Percentiles rank a stretch among this genome's conserved stretches.
These are phyloP conservation scores for Protobothrops flavoviridis DNA, from an alignment of 2,113 vertebrate genomes.

Conservation along the genomic window DNA sequence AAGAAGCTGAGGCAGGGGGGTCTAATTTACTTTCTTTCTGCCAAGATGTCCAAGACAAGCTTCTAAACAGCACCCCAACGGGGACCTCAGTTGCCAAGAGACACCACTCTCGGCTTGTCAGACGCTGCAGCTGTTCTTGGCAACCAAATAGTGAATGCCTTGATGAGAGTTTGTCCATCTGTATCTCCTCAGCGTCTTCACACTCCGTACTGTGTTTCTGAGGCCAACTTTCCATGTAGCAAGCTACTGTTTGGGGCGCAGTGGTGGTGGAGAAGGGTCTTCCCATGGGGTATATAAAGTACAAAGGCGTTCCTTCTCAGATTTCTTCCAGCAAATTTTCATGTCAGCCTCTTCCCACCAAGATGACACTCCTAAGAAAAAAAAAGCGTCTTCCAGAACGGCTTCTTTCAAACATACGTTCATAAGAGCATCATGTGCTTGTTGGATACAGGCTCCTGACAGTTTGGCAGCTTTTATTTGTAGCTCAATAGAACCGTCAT, in stretches of 20 bases:
- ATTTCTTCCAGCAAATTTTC: not conserved
- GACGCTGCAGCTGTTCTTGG: not conserved
- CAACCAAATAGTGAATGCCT: not conserved
- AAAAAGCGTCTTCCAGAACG: not conserved
- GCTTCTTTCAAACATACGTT: not conserved
- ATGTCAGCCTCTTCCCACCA: not conserved
- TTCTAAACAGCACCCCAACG: not conserved
- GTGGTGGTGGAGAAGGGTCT: not conserved
- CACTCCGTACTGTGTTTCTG: not conserved
- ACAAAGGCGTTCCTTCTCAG: not conserved
- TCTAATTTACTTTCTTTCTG: not conserved
- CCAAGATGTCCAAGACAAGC: too few relatives aligned
- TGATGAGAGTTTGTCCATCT: not conserved
- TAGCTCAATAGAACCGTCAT: not conserved
- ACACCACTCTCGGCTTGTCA: not conserved
- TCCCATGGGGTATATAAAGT: not conserved
- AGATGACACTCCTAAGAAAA: not conserved
- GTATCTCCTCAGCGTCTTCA: not conserved
- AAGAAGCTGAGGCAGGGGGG: not conserved
- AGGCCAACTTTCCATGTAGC: not conserved
- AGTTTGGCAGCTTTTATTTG: not conserved
- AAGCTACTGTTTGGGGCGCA: not conserved
- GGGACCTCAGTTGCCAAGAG: not conserved
- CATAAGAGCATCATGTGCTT: not conserved
- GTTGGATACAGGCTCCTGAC: not conserved